Evolutionary conservation across 2,797 vertebrate genomes (phyloP), one percentile per base, ranked within the genome.

Genomic region (Megaceryle alcyon): DNA sequence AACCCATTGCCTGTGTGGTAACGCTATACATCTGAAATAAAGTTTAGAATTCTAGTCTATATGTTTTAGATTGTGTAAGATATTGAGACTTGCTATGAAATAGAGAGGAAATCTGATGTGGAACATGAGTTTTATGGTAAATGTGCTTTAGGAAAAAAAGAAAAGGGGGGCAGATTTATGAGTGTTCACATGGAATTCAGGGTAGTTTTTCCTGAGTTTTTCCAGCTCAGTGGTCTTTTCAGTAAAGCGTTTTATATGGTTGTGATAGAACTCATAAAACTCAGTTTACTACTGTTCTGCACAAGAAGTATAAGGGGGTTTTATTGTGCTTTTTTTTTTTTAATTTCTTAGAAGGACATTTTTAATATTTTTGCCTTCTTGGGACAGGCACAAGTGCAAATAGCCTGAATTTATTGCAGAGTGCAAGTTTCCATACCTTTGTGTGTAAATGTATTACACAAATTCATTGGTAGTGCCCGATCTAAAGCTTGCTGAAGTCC

Each of bases 231-330:
- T 96, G 96, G 95, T 83, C 72, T 96, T 97, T 98, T 97, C 97
- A 97, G 97, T 96, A 96, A 97, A 98, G 97, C 96, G 22, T 98
- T 98, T 98, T 97, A 98, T 97, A 97, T 92, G 97, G 94, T 97
- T 98, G 95, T 97, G 96, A 98, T 97, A 96, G 95, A 97, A 97
- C 92, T 96, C 96, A 92, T 97, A 97, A 97, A 97, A 97, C 91
- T 95, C 88, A 56, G 89, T 97, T 98, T 98, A 97, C 97, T 97
- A 97, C 97, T 98, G 96, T 98, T 98, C 96, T 97, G 97, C 94
- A 90, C 91, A 88, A 96, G 92, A 80, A 89, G 39, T 54, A 93
- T 56, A 89, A 96, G 78, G 66, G 37, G 1, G 0, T 64, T 96
- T 94, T 94, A 91, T 90, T 93, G 79, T 31, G 78, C 72, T 96